These are phyloP conservation scores for Lepilemur septentrionalis DNA, from an alignment of 2,797 vertebrate genomes.

Conservation along the genomic window DNA sequence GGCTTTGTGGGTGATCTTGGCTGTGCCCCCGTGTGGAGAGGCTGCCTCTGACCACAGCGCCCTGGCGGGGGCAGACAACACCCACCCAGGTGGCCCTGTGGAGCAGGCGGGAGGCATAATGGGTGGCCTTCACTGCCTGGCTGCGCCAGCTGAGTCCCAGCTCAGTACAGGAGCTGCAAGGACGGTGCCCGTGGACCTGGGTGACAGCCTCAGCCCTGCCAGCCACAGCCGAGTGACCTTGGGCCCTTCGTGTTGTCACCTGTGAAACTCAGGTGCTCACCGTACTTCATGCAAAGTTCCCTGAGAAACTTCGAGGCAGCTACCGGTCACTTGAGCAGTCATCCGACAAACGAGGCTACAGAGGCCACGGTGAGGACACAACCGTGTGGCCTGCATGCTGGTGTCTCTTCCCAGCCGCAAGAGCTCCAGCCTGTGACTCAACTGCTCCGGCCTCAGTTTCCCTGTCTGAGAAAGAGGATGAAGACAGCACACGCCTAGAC, in stretches of 20 bases:
- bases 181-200: accelerated
- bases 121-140: neutral
- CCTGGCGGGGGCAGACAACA: neutral
- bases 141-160: neutral
- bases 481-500: accelerated
- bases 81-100: neutral
- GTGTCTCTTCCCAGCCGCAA: neutral
- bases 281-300: accelerated
- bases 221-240: neutral
- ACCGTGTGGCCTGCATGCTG: neutral
- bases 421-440: neutral
- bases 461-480: neutral
- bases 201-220: neutral
- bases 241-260: neutral
- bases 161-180: neutral
- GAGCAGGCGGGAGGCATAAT: neutral
- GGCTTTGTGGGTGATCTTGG: neutral
- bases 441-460: neutral
- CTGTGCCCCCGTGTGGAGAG: neutral
- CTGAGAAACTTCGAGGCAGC: accelerated
- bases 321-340: neutral
- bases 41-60: neutral
- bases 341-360: neutral
- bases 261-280: too few relatives aligned
- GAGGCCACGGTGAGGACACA: neutral